Base-by-base conservation (phyloP, 2,888 invertebrate species). In the Parnassius orleans region DNA sequence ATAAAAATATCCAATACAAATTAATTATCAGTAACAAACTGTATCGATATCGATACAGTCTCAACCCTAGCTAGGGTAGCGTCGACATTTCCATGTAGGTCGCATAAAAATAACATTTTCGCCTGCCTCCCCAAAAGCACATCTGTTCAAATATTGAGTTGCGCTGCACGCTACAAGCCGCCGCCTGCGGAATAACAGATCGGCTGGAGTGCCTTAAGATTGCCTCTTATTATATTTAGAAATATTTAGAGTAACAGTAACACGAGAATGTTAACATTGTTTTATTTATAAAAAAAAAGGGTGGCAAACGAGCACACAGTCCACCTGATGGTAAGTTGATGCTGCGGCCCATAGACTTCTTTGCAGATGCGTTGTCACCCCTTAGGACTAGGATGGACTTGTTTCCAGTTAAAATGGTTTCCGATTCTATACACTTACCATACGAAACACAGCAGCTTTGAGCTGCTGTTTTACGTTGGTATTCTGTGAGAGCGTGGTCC, bases 131-230 rank as follows among this genome's bases (percentile, higher is more conserved):
- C 74, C 72, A 70, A 67, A 70, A 73, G 77, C 82, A 80, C 89
- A 90, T 87, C 87, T 90, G 89, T 78, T 90, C 89, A 86, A 90
- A 90, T 90, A 90, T 90, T 89, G 90, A 90, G 84, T 88, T 73
- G 69, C 63, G 66, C 63, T 70, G 69, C 68, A 66, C 65, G 57
- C 54, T 65, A 61, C 60, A 24, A 42, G 14, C 53, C 57, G 64
- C 64, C 66, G 63, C 60, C 59, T 47, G 47, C 64, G 57, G 71
- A 68, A 71, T 71, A 68, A 66, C 71, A 65, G 67, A 71, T 71
- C 69, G 64, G 47, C 62, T 55, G 57, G 19, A 57, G 50, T 53
- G 51, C 57, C 59, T 63, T 60, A 63, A 63, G 56, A 60, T 63
- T 60, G 54, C 54, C 58, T 48, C 53, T 58, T 54, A 15, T 47